phyloP scores from a whole-genome alignment of 2,797 vertebrate species.

The Falco concolor region DNA sequence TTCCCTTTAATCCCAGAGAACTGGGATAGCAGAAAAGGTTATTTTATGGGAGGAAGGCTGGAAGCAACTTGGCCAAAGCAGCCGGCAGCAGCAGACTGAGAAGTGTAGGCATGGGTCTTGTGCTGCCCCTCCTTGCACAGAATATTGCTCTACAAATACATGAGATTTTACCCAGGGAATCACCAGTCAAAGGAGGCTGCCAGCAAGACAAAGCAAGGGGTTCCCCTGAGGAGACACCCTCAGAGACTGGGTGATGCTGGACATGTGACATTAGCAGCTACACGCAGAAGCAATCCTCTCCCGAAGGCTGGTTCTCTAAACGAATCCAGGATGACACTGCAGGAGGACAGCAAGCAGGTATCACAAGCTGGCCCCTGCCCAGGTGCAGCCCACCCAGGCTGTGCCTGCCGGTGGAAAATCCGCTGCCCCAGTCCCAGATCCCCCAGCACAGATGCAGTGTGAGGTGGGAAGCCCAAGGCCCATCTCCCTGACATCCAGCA shows the following conservation, averaged over 20 bases:
- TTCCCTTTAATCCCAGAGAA: not conserved
- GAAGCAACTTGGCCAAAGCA: not conserved
- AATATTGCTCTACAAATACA: not conserved
- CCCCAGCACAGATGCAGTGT: accelerated
- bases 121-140: not conserved
- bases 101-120: not conserved
- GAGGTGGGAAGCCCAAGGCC: not conserved
- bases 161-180: accelerated
- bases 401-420: not conserved
- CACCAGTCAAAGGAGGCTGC: not conserved
- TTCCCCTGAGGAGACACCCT: accelerated
- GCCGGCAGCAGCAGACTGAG: not conserved
- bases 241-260: not conserved
- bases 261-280: accelerated
- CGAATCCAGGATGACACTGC: accelerated
- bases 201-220: not conserved
- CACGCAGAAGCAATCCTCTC: accelerated
- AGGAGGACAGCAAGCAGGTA: not conserved
- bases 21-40: accelerated
- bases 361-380: not conserved
- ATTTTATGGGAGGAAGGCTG: not conserved
- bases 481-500: accelerated
- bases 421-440: accelerated
- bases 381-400: not conserved
- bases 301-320: not conserved